phyloP scores from a whole-genome alignment of 2,888 invertebrate genomes.

The Poecilobothrus nobilitatus region DNA sequence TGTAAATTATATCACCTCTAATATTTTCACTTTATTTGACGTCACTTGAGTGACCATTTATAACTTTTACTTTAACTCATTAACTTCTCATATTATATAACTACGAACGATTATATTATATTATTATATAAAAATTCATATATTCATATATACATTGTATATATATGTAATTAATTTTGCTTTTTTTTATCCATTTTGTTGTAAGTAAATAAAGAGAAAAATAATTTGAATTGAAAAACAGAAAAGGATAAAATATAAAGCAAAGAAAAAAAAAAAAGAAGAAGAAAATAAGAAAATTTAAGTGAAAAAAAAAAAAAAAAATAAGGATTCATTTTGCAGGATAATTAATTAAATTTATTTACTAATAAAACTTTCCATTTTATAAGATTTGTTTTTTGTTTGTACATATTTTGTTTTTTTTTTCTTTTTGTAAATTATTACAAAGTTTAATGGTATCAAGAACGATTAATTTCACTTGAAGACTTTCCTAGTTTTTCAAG shows the following conservation, averaged over 20 bases:
- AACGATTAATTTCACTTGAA: conserved; percentile 4
- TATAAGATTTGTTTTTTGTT: background rate
- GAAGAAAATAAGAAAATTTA: background rate
- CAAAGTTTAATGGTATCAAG: conserved; percentile 6
- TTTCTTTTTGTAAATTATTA: background rate
- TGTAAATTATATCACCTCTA: background rate
- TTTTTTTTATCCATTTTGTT: too few species aligned
- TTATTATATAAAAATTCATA: too few species aligned
- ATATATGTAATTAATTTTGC: too few species aligned
- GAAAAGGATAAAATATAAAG: background rate
- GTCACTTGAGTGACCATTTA: background rate
- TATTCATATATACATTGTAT: too few species aligned
- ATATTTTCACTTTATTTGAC: background rate
- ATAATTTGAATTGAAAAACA: background rate
- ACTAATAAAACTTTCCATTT: conserved; percentile 6
- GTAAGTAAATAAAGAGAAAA: background rate
- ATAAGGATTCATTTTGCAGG: background rate
- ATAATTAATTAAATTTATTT: conserved; percentile 6
- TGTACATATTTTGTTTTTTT: background rate
- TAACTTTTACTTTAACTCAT: background rate
- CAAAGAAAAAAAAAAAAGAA: background rate
- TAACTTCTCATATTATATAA: background rate
- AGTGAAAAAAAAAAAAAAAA: background rate
- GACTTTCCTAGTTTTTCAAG: background rate
- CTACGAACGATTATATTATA: too few species aligned